Evolutionary conservation across 1,140 invertebrate species (phyloP).

Genomic region (Notospermus geniculatus): DNA sequence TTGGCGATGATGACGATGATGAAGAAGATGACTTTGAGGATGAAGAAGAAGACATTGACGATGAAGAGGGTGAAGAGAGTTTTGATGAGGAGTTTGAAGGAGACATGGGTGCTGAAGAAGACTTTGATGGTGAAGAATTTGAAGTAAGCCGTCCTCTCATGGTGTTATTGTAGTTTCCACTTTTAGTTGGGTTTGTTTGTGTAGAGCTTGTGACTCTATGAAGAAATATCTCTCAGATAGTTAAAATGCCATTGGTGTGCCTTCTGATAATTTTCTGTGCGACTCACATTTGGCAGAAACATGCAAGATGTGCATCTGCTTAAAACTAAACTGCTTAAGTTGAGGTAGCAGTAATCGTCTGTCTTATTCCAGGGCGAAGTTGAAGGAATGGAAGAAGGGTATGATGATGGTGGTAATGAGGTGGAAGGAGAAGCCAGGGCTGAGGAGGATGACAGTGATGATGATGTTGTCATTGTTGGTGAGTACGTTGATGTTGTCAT

Average conservation of each 20-base stretch:
- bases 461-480: slow-evolving; percentile 54
- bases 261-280: no score
- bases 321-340: no score
- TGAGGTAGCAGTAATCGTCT: not conserved
- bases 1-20: slow-evolving; percentile 65
- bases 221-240: no score
- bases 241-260: no score
- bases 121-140: no score
- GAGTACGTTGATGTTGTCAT: slow-evolving; percentile 13
- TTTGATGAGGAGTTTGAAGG: slow-evolving; percentile 21
- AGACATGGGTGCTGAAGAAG: not conserved
- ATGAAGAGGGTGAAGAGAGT: slow-evolving; percentile 60
- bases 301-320: no score
- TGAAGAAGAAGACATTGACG: slow-evolving; percentile 35
- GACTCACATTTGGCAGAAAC: no score
- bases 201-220: no score
- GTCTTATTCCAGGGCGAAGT: slow-evolving; percentile 10
- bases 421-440: slow-evolving; percentile 34
- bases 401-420: slow-evolving; percentile 30
- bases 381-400: slow-evolving; percentile 38
- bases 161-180: no score
- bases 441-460: slow-evolving; percentile 46
- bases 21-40: slow-evolving; percentile 12
- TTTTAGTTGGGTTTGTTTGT: no score
- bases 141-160: no score